Percentiles rank a stretch among this genome's conserved stretches.
phyloP scores from a whole-genome alignment of 2,888 invertebrate species.

The Rotaria socialis region DNA sequence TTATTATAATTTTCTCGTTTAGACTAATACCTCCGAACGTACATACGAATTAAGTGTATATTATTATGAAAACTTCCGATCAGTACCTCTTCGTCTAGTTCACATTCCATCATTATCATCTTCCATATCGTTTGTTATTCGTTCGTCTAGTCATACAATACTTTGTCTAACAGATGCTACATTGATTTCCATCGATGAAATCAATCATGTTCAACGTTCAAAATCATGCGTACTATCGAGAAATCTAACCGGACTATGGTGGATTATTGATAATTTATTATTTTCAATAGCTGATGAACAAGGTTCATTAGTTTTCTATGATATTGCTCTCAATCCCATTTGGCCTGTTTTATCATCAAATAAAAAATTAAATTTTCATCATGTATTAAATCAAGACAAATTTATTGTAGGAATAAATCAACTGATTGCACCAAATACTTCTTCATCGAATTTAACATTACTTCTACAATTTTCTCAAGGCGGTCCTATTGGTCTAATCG shows the following conservation, averaged over 20 bases:
- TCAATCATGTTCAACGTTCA: conserved; percentile 21
- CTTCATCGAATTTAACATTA: conserved; percentile 1
- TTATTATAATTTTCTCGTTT: background rate
- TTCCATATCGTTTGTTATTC: background rate
- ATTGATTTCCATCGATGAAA: background rate
- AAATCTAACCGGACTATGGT: conserved; percentile 18
- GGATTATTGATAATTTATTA: conserved; percentile 12
- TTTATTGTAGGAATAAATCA: background rate
- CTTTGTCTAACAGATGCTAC: background rate
- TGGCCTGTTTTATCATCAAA: conserved; percentile 9
- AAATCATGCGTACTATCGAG: background rate
- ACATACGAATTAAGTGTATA: background rate
- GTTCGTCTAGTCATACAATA: background rate
- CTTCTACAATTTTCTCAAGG: conserved; percentile 7
- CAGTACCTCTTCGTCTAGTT: background rate
- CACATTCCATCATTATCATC: conserved; percentile 17
- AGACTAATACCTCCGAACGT: background rate
- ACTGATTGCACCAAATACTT: background rate
- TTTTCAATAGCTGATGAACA: background rate
- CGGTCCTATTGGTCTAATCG: background rate
- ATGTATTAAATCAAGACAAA: background rate
- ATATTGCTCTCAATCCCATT: conserved; percentile 27
- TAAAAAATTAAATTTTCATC: conserved; percentile 28
- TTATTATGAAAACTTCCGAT: conserved; percentile 34
- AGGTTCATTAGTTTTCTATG: conserved; percentile 24